These are phyloP conservation scores for Scolopax rusticola DNA, from an alignment of 2,797 vertebrate species.

Conservation along the genomic window DNA sequence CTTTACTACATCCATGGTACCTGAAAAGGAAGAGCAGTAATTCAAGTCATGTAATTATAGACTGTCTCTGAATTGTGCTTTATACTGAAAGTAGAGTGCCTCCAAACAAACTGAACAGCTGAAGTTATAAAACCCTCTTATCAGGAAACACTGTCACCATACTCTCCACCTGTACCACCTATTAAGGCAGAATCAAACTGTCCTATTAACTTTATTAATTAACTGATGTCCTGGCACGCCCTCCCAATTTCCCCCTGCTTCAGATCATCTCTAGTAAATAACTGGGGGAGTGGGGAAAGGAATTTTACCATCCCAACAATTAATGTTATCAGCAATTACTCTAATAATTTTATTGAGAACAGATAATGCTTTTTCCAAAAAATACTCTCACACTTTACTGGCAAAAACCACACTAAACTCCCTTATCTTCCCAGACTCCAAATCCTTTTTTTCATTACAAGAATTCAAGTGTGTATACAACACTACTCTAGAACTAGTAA, in stretches of 20 bases:
- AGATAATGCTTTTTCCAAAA: not conserved
- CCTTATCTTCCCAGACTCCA: not conserved
- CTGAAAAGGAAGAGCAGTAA: not conserved
- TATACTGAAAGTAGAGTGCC: not conserved
- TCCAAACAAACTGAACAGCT: not conserved
- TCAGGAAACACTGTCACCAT: not conserved
- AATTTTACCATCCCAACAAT: not conserved
- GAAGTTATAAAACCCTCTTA: not conserved
- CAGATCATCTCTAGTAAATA: not conserved
- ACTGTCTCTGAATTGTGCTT: not conserved
- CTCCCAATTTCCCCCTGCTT: not conserved
- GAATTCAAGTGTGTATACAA: not conserved
- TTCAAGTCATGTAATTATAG: not conserved
- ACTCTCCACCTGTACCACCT: not conserved
- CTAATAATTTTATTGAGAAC: not conserved
- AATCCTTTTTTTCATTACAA: not conserved
- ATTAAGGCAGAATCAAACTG: not conserved
- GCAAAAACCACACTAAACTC: not conserved
- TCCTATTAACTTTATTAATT: not conserved
- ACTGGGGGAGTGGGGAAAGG: too few species aligned
- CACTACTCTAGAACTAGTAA: not conserved
- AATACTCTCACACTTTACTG: not conserved
- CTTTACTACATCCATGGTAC: not conserved
- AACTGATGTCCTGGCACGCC: not conserved
- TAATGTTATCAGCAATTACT: not conserved